Evolutionary conservation across 2,888 invertebrate species (phyloP), one percentile per base, ranked within the genome.

Genomic region (Habrosyne pyritoides): DNA sequence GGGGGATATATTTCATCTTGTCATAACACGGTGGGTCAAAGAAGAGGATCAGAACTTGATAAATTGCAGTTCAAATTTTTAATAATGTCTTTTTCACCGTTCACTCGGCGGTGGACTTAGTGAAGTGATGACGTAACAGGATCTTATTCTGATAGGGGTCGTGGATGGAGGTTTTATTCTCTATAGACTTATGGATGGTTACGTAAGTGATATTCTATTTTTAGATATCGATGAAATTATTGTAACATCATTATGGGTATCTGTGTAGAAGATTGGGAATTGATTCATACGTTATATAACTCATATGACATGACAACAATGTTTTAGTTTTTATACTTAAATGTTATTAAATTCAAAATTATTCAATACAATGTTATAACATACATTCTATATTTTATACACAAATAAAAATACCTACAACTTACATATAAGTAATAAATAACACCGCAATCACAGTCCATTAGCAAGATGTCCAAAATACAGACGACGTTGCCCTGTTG

Each of bases 81-180:
- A 78, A 90, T 91, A 91, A 92, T 92, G 91, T 92, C 91, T 92
- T 90, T 91, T 91, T 91, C 91, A 90, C 85, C 83, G 89, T 86
- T 86, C 33, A 33, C 33, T 33, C 86, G 70, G 77, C 65, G 69
- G 70, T 42, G 42, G 77, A 73, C 71, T 77, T 69, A 71, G 75
- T 71, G 80, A 77, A 84, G 86, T 84, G 87, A 90, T 91, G 89
- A 89, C 88, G 86, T 83, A 78, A 84, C 82, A 79, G 75, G 79
- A 80, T 83, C 81, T 71, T 69, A 63, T 69, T 70, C 67, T 79
- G 83, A 79, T 77, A 71, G 73, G 76, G 79, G 77, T 74, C 71
- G 61, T 63, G 66, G 68, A 64, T 48, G 54, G 55, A 53, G 52
- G 47, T 26, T 30, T 26, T 21, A 28, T 28, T 26, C 18, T 50